Percentiles rank a stretch among this genome's conserved stretches.
Conservation (phyloP, 2,888 invertebrate genomes). For the Craniophora ligustri region DNA sequence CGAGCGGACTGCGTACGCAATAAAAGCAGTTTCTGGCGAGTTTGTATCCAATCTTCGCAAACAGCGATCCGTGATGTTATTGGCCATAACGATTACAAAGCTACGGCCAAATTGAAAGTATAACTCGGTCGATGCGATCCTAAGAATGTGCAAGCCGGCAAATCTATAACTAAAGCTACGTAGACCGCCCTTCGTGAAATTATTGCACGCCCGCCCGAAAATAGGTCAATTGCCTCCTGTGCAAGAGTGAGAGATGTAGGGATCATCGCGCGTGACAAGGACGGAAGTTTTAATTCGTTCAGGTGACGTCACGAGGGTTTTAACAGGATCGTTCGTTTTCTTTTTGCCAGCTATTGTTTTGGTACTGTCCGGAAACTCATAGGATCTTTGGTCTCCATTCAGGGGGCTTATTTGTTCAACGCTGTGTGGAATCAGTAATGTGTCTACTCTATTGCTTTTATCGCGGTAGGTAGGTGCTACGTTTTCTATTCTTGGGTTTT, state of each 20-base stretch:
- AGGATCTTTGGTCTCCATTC: conserved; percentile 59
- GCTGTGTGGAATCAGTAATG: conserved; percentile 66
- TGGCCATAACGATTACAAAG: conserved; percentile 67
- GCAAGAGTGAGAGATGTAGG: conserved; percentile 70
- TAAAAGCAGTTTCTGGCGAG: conserved; percentile 61
- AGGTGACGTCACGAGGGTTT: conserved; percentile 85
- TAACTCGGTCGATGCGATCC: conserved; percentile 65
- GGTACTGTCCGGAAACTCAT: conserved; percentile 61
- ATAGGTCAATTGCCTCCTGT: conserved; percentile 87
- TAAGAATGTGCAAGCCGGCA: conserved; percentile 76
- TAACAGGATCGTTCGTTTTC: conserved; percentile 77
- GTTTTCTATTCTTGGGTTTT: conserved; percentile 45
- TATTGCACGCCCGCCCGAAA: conserved; percentile 84
- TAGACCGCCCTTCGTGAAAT: conserved; percentile 80
- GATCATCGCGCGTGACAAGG: conserved; percentile 72
- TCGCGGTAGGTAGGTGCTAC: conserved; percentile 19
- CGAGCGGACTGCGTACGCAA: conserved; percentile 51
- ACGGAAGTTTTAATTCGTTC: conserved; percentile 80
- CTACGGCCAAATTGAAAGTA: conserved; percentile 63
- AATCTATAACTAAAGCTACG: conserved; percentile 74
- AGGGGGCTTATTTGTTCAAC: conserved; percentile 61
- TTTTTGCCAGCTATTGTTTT: conserved; percentile 80
- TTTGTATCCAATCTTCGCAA: conserved; percentile 66
- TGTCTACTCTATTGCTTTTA: conserved; percentile 55
- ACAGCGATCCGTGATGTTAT: conserved; percentile 61